A percentile compares a stretch with the other conserved stretches of the same genome.
phyloP scores from a whole-genome alignment of 1,140 invertebrate species.

The Heliconius nattereri region DNA sequence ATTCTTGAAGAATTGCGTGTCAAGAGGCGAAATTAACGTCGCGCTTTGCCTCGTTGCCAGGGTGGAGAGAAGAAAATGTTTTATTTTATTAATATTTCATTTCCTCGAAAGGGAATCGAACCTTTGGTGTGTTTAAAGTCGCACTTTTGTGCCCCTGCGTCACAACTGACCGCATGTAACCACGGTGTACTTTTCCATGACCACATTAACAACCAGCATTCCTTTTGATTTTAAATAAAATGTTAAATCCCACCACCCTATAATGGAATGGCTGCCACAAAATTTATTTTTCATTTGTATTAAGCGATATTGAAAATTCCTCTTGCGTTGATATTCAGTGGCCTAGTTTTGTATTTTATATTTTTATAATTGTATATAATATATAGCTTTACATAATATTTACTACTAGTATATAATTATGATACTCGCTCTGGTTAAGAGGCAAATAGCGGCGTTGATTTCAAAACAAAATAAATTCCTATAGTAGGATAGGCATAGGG shows the following conservation, averaged over 20 bases:
- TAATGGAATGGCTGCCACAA: background rate
- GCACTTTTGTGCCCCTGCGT: no score
- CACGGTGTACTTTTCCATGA: background rate
- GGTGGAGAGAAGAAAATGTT: no score
- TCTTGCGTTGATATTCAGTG: background rate
- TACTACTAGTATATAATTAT: no score
- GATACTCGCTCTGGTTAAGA: no score
- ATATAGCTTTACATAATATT: no score
- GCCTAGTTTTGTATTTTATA: slow-evolving; percentile 1
- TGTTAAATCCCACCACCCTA: background rate
- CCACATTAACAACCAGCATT: background rate
- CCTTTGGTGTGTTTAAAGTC: no score
- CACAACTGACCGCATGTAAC: no score
- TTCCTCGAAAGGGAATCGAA: no score
- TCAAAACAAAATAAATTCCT: no score
- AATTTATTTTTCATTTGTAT: slow-evolving; percentile 11
- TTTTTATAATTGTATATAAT: background rate
- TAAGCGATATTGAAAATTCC: slow-evolving; percentile 4
- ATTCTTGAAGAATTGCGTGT: background rate
- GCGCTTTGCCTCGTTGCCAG: background rate
- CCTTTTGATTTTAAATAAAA: background rate
- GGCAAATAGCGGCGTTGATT: no score
- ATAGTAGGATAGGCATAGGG: no score
- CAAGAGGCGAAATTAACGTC: background rate
- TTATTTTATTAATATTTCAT: background rate